Conservation (phyloP, 2,797 vertebrate species). For the Gambusia yucatana region DNA sequence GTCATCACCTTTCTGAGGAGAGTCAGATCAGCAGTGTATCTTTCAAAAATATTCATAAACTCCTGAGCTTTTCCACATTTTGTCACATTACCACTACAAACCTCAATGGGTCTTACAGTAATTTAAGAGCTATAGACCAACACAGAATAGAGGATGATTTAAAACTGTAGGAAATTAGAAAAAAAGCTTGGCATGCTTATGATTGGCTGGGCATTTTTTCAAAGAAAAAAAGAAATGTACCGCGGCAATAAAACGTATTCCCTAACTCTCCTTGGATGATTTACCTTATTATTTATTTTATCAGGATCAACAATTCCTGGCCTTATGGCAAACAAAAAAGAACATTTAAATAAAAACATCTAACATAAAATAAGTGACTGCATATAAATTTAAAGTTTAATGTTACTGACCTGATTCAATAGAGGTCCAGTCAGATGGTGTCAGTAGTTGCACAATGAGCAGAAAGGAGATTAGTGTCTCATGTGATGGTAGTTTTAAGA, state of each 20-base stretch:
- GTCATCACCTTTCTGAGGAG: not conserved
- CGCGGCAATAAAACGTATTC: no score
- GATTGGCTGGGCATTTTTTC: no score
- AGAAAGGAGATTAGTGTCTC: not conserved
- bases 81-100: not conserved
- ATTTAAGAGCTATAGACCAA: not conserved
- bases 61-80: not conserved
- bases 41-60: not conserved
- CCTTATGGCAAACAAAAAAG: no score
- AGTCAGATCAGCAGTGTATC: not conserved
- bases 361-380: no score
- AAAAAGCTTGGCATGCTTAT: not conserved
- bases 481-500: not conserved
- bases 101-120: not conserved
- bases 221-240: no score
- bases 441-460: not conserved
- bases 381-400: no score
- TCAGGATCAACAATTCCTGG: no score
- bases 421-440: no score
- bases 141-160: not conserved
- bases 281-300: no score
- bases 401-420: no score
- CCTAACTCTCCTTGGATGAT: no score
- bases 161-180: not conserved
- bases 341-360: no score